A percentile compares a stretch with the other conserved stretches of the same genome.
Conservation (phyloP, 2,797 vertebrate genomes). For the Chrysolophus pictus region DNA sequence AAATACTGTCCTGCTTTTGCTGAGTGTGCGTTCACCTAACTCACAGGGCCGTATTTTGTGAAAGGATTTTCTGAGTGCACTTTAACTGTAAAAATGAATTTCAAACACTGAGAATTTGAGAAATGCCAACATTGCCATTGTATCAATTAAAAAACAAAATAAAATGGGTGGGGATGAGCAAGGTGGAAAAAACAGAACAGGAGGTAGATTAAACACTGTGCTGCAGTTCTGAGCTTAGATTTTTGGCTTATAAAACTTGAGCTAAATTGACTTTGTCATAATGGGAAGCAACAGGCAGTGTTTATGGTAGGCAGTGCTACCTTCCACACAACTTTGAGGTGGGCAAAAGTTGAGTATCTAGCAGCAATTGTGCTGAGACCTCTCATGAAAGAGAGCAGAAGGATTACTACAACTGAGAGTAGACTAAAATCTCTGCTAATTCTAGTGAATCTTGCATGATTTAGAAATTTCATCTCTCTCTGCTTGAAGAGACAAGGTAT, state of each 20-base stretch:
- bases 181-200: background rate
- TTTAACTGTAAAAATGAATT: background rate
- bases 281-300: background rate
- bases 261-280: background rate
- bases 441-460: slow-evolving; percentile 21
- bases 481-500: background rate
- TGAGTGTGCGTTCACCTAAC: background rate
- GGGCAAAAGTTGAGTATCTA: background rate
- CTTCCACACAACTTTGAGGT: background rate
- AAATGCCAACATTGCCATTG: background rate
- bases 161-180: background rate
- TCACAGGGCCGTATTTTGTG: background rate
- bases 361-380: background rate
- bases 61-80: background rate
- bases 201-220: background rate
- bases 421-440: slow-evolving; percentile 13
- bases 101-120: background rate
- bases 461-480: background rate
- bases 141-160: background rate
- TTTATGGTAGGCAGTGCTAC: slow-evolving; percentile 12
- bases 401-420: background rate
- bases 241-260: background rate
- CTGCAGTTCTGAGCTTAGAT: background rate
- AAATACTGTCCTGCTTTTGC: background rate
- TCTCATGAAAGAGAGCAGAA: slow-evolving; percentile 5